phyloP scores from a whole-genome alignment of 1,140 invertebrate genomes.

The Uloborus diversus region DNA sequence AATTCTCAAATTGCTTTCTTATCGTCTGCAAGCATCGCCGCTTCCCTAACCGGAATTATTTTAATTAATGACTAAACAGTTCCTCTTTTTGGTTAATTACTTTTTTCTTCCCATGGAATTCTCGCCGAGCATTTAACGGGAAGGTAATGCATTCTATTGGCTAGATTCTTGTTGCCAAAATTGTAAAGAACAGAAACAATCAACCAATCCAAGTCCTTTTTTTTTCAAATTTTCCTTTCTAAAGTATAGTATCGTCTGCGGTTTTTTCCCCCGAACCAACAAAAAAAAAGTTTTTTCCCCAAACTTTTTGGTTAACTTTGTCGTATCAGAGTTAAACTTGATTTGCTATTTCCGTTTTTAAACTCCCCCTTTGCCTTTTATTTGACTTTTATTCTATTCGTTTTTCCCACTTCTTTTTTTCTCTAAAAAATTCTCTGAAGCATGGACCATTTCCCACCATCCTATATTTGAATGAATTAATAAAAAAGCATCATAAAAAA shows the following conservation, averaged over 20 bases:
- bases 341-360: slow-evolving; percentile 51
- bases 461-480: slow-evolving; percentile 27
- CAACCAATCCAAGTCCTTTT: no score
- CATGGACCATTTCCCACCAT: slow-evolving; percentile 16
- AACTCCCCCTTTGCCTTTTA: slow-evolving; percentile 21
- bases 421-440: not conserved
- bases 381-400: slow-evolving; percentile 48
- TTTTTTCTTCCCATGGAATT: slow-evolving; percentile 19
- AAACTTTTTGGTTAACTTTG: slow-evolving; percentile 9
- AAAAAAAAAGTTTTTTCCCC: slow-evolving; percentile 19
- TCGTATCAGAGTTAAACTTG: slow-evolving; percentile 44
- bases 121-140: slow-evolving; percentile 1
- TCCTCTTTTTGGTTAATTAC: slow-evolving; percentile 44
- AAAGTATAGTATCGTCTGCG: slow-evolving; percentile 20
- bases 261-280: slow-evolving; percentile 1
- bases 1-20: slow-evolving; percentile 51
- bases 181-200: slow-evolving; percentile 34
- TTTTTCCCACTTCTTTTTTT: slow-evolving; percentile 20
- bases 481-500: slow-evolving; percentile 20
- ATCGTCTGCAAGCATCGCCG: slow-evolving; percentile 28
- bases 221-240: not conserved
- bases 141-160: slow-evolving; percentile 49
- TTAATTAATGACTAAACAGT: slow-evolving; percentile 57
- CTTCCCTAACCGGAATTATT: slow-evolving; percentile 50
- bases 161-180: slow-evolving; percentile 31